Evolutionary conservation across 2,797 vertebrate species (phyloP).

Genomic region (Pelochelys cantorii): DNA sequence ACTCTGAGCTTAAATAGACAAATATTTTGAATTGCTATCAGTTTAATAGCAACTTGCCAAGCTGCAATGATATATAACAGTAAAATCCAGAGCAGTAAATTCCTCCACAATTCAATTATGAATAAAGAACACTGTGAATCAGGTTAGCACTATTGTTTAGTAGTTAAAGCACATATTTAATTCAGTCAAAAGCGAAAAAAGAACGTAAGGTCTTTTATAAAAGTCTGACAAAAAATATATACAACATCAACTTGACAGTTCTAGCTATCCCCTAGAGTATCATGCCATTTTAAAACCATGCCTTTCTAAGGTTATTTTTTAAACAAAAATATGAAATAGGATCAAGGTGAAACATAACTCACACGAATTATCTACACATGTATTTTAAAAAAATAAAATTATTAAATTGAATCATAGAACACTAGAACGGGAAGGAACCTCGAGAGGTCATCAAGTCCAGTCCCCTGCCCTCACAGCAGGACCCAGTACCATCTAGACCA

Average conservation of each 20-base stretch:
- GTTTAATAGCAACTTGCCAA: conserved; percentile 52
- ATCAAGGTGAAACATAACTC: neutral
- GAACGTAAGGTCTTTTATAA: conserved; percentile 38
- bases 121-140: conserved; percentile 69
- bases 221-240: conserved; percentile 63
- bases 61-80: conserved; percentile 49
- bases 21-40: conserved; percentile 33
- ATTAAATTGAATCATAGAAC: neutral
- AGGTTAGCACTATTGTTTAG: conserved; percentile 72
- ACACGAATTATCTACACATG: neutral
- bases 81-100: conserved; percentile 53
- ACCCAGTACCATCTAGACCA: no score
- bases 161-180: conserved; percentile 61
- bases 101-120: conserved; percentile 69
- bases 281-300: conserved; percentile 33
- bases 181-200: conserved; percentile 37
- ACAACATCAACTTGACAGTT: conserved; percentile 37
- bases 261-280: conserved; percentile 46
- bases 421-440: no score
- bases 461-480: no score
- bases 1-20: conserved; percentile 1
- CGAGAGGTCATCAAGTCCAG: no score
- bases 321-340: neutral
- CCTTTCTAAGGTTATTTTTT: neutral
- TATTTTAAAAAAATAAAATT: conserved; percentile 35